Evolutionary conservation across 2,888 invertebrate species (phyloP).

Genomic region (Phaedon cochleariae): DNA sequence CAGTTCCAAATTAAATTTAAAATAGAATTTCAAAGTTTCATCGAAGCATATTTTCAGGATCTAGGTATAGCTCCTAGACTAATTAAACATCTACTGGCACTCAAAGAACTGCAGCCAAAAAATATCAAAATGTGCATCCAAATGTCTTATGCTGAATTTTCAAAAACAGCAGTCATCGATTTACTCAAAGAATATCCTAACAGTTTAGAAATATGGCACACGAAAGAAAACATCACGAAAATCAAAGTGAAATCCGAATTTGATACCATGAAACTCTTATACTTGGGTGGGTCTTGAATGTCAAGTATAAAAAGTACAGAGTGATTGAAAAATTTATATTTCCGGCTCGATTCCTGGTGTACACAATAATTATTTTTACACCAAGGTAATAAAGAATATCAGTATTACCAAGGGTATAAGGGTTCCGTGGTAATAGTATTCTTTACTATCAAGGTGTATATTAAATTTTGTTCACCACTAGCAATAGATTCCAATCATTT

Average conservation of each 20-base stretch:
- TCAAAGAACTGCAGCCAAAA: slow-evolving; percentile 48
- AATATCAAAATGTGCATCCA: slow-evolving; percentile 54
- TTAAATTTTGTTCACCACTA: too few relatives aligned
- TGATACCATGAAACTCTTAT: slow-evolving; percentile 55
- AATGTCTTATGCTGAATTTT: slow-evolving; percentile 59
- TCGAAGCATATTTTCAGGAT: slow-evolving; percentile 35
- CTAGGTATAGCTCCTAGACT: slow-evolving; percentile 59
- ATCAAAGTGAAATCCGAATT: slow-evolving; percentile 49
- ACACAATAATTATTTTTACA: too few relatives aligned
- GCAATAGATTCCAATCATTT: too few relatives aligned
- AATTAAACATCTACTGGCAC: slow-evolving; percentile 53
- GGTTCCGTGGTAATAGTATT: too few relatives aligned
- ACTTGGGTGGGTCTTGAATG: slow-evolving; percentile 50
- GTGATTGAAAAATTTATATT: too few relatives aligned
- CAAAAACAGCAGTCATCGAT: slow-evolving; percentile 54
- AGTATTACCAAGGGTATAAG: too few relatives aligned
- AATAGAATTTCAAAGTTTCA: neutral
- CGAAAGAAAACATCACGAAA: slow-evolving; percentile 48
- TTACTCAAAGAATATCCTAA: slow-evolving; percentile 52
- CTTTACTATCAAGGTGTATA: too few relatives aligned
- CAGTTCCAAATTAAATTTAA: slow-evolving; percentile 5
- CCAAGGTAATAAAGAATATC: too few relatives aligned
- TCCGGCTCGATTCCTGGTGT: too few relatives aligned
- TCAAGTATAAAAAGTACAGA: too few relatives aligned
- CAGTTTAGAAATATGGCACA: slow-evolving; percentile 32